Evolutionary conservation across 2,797 vertebrate genomes (phyloP), one percentile per base, ranked within the genome.

Genomic region (Artibeus jamaicensis): DNA sequence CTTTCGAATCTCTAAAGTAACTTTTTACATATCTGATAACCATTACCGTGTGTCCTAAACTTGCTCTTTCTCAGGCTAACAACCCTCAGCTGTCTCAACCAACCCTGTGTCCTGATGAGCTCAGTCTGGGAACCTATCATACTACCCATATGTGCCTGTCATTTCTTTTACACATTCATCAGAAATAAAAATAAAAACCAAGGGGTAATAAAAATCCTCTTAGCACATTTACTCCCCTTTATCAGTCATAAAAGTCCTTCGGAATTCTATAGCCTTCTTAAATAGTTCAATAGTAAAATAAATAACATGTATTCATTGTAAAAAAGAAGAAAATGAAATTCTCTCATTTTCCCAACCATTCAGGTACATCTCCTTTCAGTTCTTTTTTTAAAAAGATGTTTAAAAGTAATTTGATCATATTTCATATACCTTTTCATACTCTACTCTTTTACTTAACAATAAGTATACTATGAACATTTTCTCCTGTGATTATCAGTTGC

Each of bases 241-340:
- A 70, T 91, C 86, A 76, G 16, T 18, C 32, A 89, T 94, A 89
- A 93, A 71, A 89, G 14, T 48, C 3, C 19, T 57, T 77, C 42
- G 44, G 77, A 62, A 77, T 89, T 89, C 55, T 89, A 82, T 81
- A 88, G n/a, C 16, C 8, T 81, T 78, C 9, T 50, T 50, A 93
- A n/a, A 10, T 53, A 70, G 79, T 83, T 92, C 46, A 94, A 67
- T 46, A 88, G 78, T 73, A 96, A 78, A 86, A 42, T 86, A 89
- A 81, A 78, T 59, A 59, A 16, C 34, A 44, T 9, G 0, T 85
- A 44, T 39, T 88, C 42, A 86, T 44, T 50, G 7, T 55, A 15
- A 78, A 55, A 59, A 90, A 48, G 48, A 22, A 82, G 24, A 87
- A 94, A 94, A 89, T 89, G 11, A 68, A 82, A 59, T 93, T 26